Percentiles rank a stretch among this genome's conserved stretches.
Conservation (phyloP, 1,140 invertebrate species). For the Thalassaphorura encarpata region DNA sequence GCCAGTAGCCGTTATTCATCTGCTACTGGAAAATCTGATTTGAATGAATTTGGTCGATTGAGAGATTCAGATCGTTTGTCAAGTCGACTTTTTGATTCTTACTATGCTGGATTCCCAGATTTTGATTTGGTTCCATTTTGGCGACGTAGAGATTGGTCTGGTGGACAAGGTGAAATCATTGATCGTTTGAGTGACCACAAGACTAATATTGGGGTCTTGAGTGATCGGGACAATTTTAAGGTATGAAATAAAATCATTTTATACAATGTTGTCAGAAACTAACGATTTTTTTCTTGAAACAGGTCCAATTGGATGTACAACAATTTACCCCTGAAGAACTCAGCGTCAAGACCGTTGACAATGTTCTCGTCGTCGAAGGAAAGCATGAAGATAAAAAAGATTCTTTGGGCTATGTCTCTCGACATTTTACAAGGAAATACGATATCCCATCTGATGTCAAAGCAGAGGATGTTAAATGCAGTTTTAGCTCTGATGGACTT, state of each 20-base stretch:
- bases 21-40: not conserved
- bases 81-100: not conserved
- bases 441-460: not conserved
- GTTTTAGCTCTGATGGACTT: not conserved
- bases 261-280: not conserved
- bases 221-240: constrained; percentile 5
- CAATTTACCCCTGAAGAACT: constrained; percentile 80
- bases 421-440: not conserved
- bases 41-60: not conserved
- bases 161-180: not conserved
- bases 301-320: constrained; percentile 68
- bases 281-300: not conserved
- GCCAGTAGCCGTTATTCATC: too few species aligned
- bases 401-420: constrained; percentile 47
- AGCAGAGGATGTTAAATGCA: not conserved
- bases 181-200: not conserved
- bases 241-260: not conserved
- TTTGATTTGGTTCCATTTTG: constrained; percentile 5
- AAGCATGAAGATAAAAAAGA: constrained; percentile 73
- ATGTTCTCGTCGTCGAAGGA: constrained; percentile 62
- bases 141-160: not conserved
- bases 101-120: not conserved
- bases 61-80: not conserved
- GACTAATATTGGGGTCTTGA: not conserved
- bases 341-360: constrained; percentile 70